Evolutionary conservation across 2,888 invertebrate species (phyloP), one percentile per base, ranked within the genome.

Genomic region (Acronicta leporina): DNA sequence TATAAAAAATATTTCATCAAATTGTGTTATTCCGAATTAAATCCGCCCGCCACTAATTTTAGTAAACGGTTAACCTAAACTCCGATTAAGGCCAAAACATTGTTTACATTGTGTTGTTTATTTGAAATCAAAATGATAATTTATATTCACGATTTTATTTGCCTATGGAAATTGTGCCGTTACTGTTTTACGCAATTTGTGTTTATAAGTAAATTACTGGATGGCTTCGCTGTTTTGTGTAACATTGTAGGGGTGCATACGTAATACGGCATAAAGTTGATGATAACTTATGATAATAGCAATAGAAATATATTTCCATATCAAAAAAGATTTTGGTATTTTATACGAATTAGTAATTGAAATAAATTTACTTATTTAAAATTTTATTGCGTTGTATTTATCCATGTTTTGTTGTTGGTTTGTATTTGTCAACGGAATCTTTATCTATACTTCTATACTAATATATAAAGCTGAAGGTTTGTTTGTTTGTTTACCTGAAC

Each of bases 131-230:
- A 48, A 58, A n/a, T 55, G 15, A 66, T 68, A 68, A 75, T 77
- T 77, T 77, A 71, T 62, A 54, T 52, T 14, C 10, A 14, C 11
- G 46, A 57, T 71, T 71, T 65, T 62, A 70, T 76, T 63, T 61
- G 52, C 45, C 38, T 33, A 55, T 55, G 63, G 55, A 59, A 70
- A 71, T 68, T 60, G 57, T 68, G 53, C 20, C n/a, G 44, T 49
- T 62, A 66, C 73, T 75, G 70, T 73, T 69, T 66, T 51, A 73
- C 52, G 52, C 50, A 63, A 73, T 74, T 77, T 63, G 40, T 59
- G 58, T 55, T 63, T 61, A 52, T 68, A 68, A 64, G 63, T 64
- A 73, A 57, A 75, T 77, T 55, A 63, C 63, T 16, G 14, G 8
- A 76, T 58, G 43, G 51, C 48, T 45, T 40, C 44, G 27, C 35